phyloP scores from a whole-genome alignment of 2,888 invertebrate genomes.

The Drosophila paramelanica region DNA sequence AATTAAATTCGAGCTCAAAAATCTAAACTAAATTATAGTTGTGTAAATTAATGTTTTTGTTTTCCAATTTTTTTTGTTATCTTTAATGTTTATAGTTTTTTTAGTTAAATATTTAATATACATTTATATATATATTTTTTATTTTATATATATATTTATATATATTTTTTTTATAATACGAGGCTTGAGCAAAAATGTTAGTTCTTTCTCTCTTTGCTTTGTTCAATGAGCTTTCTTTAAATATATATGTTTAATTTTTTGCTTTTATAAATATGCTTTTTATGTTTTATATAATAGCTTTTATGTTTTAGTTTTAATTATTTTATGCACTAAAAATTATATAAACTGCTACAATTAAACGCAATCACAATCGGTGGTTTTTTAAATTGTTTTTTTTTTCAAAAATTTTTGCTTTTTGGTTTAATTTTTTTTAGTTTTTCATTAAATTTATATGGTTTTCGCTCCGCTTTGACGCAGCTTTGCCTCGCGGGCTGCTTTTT shows the following conservation, averaged over 20 bases:
- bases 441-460: conserved; percentile 32
- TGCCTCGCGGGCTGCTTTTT: conserved; percentile 49
- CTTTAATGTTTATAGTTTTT: conserved; percentile 24
- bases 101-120: conserved; percentile 23
- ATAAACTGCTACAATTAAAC: conserved; percentile 83
- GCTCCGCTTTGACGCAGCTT: conserved; percentile 12
- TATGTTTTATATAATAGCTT: conserved; percentile 50
- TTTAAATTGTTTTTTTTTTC: conserved; percentile 65
- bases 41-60: conserved; percentile 7
- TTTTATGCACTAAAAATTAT: conserved; percentile 77
- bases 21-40: conserved; percentile 56
- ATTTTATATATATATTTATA: conserved; percentile 19
- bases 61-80: conserved; percentile 7
- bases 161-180: conserved; percentile 23
- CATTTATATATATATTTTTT: conserved; percentile 18
- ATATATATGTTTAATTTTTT: conserved; percentile 14
- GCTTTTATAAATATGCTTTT: conserved; percentile 47
- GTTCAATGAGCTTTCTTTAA: conserved; percentile 39
- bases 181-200: conserved; percentile 64
- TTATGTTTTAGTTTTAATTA: conserved; percentile 48
- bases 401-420: conserved; percentile 63
- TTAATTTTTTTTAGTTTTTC: conserved; percentile 48
- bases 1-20: conserved; percentile 73
- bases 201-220: conserved; percentile 32
- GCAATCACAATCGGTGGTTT: conserved; percentile 86